These are phyloP conservation scores for Sinocyclocheilus rhinocerous DNA, from an alignment of 2,113 vertebrate species.

Conservation along the genomic window DNA sequence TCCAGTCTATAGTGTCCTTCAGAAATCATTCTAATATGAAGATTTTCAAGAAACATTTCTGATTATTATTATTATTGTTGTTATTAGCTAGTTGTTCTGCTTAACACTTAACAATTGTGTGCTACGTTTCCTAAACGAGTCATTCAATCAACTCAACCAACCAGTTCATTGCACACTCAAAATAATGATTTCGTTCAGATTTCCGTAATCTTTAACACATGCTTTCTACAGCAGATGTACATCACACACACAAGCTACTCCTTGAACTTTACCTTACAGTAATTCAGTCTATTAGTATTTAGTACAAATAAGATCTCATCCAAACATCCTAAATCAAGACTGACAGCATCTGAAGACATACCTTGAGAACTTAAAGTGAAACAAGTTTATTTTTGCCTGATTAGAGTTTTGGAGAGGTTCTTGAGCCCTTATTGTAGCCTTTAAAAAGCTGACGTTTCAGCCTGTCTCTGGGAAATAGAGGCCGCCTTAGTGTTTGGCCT, in stretches of 20 bases:
- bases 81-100: neutral
- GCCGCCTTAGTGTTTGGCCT: slow-evolving; percentile 4
- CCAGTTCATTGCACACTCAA: neutral
- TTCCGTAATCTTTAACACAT: neutral
- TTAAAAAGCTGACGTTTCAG: slow-evolving; percentile 20
- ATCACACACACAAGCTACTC: neutral
- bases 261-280: neutral
- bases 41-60: no score
- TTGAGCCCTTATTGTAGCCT: slow-evolving; percentile 19
- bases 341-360: neutral
- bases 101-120: neutral
- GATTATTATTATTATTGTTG: no score
- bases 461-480: slow-evolving; percentile 33
- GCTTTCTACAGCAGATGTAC: neutral
- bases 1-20: no score
- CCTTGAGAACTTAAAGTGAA: neutral
- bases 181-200: no score
- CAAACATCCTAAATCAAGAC: neutral
- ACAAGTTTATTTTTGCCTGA: slow-evolving; percentile 7
- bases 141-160: neutral
- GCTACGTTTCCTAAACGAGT: neutral
- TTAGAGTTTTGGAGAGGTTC: slow-evolving; percentile 32
- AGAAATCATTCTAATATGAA: no score
- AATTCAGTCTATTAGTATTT: neutral
- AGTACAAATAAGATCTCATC: neutral